Evolutionary conservation across 2,888 invertebrate species (phyloP).

Genomic region (Lamellibrachia columna): DNA sequence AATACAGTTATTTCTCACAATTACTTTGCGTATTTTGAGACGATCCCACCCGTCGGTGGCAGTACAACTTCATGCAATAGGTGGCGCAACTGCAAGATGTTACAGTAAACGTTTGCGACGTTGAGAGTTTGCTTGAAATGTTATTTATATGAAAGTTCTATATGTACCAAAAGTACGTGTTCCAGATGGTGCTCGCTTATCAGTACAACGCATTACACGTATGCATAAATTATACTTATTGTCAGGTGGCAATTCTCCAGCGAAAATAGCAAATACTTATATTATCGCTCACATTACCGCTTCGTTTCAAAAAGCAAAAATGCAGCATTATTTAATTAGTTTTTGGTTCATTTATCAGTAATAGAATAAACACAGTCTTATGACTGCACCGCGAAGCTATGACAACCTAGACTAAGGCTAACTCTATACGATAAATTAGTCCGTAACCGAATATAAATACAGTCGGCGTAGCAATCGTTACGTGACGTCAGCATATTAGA

Average conservation of each 20-base stretch:
- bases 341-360: not conserved
- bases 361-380: not conserved
- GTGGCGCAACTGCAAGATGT: not conserved
- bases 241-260: not conserved
- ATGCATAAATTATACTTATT: not conserved
- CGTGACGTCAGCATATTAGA: not conserved
- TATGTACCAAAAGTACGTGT: not conserved
- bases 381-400: not conserved
- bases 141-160: not conserved
- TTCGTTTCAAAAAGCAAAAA: not conserved
- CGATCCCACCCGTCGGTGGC: not conserved
- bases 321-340: not conserved
- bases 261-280: not conserved
- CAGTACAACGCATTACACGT: not conserved
- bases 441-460: not conserved
- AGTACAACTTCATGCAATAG: not conserved
- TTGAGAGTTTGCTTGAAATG: not conserved
- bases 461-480: not conserved
- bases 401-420: not conserved
- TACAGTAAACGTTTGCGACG: not conserved
- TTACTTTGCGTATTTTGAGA: not conserved
- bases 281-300: not conserved
- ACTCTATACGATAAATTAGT: not conserved
- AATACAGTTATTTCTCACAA: not conserved
- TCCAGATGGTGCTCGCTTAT: not conserved